Evolutionary conservation across 2,113 vertebrate genomes (phyloP).

Genomic region (Myocastor coypus): DNA sequence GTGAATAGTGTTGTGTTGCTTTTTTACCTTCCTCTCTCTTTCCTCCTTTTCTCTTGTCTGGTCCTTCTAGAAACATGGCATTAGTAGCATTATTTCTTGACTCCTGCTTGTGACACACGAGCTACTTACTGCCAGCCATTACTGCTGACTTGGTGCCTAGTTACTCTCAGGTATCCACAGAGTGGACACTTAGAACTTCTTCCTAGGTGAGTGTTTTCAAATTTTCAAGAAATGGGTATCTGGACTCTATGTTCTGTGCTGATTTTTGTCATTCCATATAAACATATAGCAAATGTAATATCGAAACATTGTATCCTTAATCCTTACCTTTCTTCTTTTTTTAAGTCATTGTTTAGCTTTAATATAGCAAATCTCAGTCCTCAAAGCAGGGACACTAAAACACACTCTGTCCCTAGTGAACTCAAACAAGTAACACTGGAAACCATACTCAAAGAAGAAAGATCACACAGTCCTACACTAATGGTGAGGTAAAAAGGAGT

Average conservation of each 20-base stretch:
- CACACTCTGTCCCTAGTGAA: background rate
- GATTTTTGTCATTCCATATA: background rate
- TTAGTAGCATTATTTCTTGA: background rate
- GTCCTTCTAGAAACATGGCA: background rate
- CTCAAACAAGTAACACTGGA: background rate
- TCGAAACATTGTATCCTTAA: background rate
- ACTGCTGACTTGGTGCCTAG: background rate
- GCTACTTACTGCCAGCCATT: background rate
- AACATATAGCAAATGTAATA: background rate
- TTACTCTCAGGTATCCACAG: background rate
- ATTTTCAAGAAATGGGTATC: background rate
- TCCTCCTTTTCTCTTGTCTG: no score
- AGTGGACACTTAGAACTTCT: background rate
- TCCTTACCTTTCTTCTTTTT: background rate
- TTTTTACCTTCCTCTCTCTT: background rate
- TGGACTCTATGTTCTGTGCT: background rate
- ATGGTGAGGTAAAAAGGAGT: background rate
- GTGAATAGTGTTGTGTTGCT: background rate
- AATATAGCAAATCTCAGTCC: background rate
- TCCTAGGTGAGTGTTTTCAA: background rate
- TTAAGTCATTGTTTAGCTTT: background rate
- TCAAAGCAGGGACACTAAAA: background rate
- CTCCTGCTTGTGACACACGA: background rate
- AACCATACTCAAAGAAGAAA: background rate
- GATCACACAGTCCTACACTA: background rate